Conservation (phyloP, 2,888 invertebrate species). For the Polydrusus cervinus region DNA sequence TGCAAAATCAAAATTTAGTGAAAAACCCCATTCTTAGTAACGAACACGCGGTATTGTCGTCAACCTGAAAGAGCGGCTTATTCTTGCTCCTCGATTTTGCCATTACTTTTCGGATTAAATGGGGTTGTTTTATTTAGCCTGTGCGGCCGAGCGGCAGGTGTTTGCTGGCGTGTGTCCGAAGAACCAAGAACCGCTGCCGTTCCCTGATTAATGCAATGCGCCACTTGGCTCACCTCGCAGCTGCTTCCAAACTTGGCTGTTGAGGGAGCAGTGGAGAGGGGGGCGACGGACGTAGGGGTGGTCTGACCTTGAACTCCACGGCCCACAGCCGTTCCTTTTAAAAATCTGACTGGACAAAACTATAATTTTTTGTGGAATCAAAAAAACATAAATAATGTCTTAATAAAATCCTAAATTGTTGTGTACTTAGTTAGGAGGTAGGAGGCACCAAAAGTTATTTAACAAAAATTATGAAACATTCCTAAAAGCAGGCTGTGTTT, state of each 20-base stretch:
- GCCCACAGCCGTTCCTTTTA: too few relatives aligned
- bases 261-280: slow-evolving; percentile 40
- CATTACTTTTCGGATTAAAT: slow-evolving; percentile 62
- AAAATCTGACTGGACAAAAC: too few relatives aligned
- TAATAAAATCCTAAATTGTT: too few relatives aligned
- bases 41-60: slow-evolving; percentile 41
- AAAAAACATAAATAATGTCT: too few relatives aligned
- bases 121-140: slow-evolving; percentile 66
- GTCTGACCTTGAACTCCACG: slow-evolving; percentile 68
- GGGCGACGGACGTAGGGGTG: slow-evolving; percentile 64
- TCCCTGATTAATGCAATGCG: slow-evolving; percentile 64
- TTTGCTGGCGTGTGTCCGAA: slow-evolving; percentile 74
- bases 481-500: too few relatives aligned
- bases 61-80: slow-evolving; percentile 33
- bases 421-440: too few relatives aligned
- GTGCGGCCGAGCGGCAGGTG: slow-evolving; percentile 68
- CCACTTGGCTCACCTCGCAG: slow-evolving; percentile 64
- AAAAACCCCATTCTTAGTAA: neutral
- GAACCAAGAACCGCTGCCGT: slow-evolving; percentile 63
- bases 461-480: too few relatives aligned
- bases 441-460: too few relatives aligned
- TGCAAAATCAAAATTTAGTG: neutral
- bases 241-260: slow-evolving; percentile 57
- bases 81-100: slow-evolving; percentile 28
- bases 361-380: too few relatives aligned